Percentiles rank a stretch among this genome's conserved stretches.
phyloP scores from a whole-genome alignment of 92 coral and sea anemone species.

The Diadumene lineata region DNA sequence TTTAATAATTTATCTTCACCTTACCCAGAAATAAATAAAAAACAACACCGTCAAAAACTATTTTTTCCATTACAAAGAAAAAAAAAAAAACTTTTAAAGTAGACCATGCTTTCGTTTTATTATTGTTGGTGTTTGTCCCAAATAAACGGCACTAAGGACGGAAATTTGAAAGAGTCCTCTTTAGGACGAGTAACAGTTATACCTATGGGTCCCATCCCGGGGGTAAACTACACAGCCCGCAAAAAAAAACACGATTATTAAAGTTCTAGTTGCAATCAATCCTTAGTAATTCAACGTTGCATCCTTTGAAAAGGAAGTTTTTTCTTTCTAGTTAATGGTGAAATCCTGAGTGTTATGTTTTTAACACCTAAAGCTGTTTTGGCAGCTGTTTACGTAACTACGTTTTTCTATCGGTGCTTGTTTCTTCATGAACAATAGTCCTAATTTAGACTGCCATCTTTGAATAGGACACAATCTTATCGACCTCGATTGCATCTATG shows the following conservation, averaged over 20 bases:
- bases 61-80: too few relatives aligned
- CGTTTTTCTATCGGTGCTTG: background rate
- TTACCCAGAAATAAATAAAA: background rate
- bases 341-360: conserved; percentile 2
- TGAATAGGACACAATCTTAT: background rate
- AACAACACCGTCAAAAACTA: too few relatives aligned
- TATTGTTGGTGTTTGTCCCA: background rate
- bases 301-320: conserved; percentile 10
- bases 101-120: background rate
- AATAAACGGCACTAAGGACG: background rate
- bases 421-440: conserved; percentile 14
- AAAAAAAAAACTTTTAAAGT: too few relatives aligned
- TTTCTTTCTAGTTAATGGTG: conserved; percentile 3
- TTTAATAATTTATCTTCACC: conserved; percentile 3
- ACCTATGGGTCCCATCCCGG: background rate
- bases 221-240: too few relatives aligned
- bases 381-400: conserved; percentile 14
- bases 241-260: too few relatives aligned
- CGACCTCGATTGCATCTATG: background rate
- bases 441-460: conserved; percentile 3
- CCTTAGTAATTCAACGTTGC: background rate
- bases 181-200: background rate
- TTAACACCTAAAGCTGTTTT: conserved; percentile 9
- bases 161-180: conserved; percentile 4
- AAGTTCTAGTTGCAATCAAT: too few relatives aligned